These are phyloP conservation scores for Taenioides sp. DNA, from an alignment of 2,797 vertebrate genomes.

Conservation along the genomic window DNA sequence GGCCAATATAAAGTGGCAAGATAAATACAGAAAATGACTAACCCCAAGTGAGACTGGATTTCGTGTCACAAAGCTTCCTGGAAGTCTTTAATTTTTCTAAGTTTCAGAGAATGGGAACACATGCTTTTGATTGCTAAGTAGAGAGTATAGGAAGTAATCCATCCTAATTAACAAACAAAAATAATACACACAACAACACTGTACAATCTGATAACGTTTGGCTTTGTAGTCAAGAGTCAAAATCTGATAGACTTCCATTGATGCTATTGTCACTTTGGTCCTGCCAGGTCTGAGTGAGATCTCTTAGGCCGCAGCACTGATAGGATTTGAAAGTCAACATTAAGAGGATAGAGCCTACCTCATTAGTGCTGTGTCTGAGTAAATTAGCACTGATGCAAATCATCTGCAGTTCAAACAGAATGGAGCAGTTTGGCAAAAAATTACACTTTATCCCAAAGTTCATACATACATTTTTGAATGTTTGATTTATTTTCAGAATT, in stretches of 20 bases:
- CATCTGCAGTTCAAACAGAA: slow-evolving; percentile 23
- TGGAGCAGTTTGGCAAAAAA: background rate
- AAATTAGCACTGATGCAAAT: slow-evolving; percentile 44
- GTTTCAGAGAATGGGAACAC: background rate
- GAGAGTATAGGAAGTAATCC: too few species aligned
- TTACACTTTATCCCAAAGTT: background rate
- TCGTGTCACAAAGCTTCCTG: slow-evolving; percentile 10
- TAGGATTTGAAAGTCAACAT: slow-evolving; percentile 61
- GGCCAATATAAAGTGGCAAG: slow-evolving; percentile 20
- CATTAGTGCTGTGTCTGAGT: slow-evolving; percentile 36
- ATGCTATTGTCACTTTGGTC: slow-evolving; percentile 1
- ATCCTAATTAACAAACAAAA: background rate
- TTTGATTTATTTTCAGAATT: background rate
- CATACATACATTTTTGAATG: background rate
- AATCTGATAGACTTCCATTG: background rate
- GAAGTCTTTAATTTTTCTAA: background rate
- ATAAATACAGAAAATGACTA: slow-evolving; percentile 42
- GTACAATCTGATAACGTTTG: background rate
- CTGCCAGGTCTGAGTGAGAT: slow-evolving; percentile 5
- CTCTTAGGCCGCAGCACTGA: slow-evolving; percentile 33
- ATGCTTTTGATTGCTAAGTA: background rate
- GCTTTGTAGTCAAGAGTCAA: background rate
- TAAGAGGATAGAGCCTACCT: slow-evolving; percentile 54
- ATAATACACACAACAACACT: background rate
- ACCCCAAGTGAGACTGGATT: slow-evolving; percentile 34